Base-by-base conservation (phyloP, 2,888 invertebrate species). In the Acleris literana region DNA sequence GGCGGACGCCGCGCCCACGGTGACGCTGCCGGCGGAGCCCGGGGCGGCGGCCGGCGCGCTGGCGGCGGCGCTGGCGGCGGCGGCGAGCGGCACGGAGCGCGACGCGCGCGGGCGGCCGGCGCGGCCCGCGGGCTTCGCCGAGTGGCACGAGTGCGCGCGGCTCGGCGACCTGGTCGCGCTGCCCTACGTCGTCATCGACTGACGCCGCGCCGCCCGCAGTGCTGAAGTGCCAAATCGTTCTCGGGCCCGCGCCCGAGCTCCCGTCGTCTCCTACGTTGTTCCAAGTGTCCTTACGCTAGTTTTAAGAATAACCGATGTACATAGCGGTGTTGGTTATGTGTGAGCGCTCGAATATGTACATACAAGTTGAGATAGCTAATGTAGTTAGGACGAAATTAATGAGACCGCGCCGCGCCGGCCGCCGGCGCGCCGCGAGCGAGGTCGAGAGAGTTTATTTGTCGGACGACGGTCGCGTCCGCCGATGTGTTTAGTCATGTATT, bases 151-250 rank as follows among this genome's bases (percentile, higher is more conserved):
- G 93, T 96, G 97, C 84, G 94, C 97, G 70, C 94, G 94, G 79
- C 95, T 96, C 82, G 96, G 96, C 82, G 96, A 97, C 83, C 95
- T 99, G 85, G 95, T 97, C 89, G 97, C 99, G 94, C 94, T 99
- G 95, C 99, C 99, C 93, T 99, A 99, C 93, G 98, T 98, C 93
- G 96, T 98, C 89, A 96, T 98, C 93, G 98, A 98, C 95, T 98
- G 94, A 94, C 82, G 77, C 72, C 29, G 63, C 46, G 68, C 55
- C 43, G 54, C 63, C 16, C 53, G 63, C 33, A 33, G 33, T 46
- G 67, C 57, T 48, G 49, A 64, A 66, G 73, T 74, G 75, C 74
- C 72, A 74, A 75, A 73, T 68, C 44, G 65, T 56, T 69, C 63
- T 64, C 61, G 71, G 73, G 71, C 71, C 70, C 69, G 70, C 72